These are phyloP conservation scores for Blastobasis adustella DNA, from an alignment of 2,888 invertebrate genomes.

Conservation along the genomic window DNA sequence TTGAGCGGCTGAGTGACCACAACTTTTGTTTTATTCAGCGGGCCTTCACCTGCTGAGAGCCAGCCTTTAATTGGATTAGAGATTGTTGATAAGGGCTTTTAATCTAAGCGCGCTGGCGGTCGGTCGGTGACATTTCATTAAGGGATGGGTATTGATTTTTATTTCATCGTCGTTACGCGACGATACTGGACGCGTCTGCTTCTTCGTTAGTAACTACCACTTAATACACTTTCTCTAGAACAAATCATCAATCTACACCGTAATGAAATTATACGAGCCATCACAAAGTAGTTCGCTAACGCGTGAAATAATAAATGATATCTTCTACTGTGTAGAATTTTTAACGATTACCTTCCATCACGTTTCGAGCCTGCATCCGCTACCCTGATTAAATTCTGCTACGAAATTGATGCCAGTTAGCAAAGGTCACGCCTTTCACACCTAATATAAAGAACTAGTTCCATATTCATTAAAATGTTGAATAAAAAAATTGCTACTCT, in stretches of 20 bases:
- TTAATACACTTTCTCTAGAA: conserved; percentile 3
- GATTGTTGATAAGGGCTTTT: conserved; percentile 64
- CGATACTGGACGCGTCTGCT: conserved; percentile 22
- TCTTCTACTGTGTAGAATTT: conserved; percentile 14
- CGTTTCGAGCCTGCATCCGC: conserved; percentile 23
- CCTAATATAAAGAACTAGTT: conserved; percentile 30
- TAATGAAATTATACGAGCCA: conserved; percentile 24
- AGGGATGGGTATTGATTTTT: conserved; percentile 50
- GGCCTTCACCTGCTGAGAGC: conserved; percentile 53
- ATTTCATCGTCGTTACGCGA: conserved; percentile 12
- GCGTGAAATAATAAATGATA: conserved; percentile 28
- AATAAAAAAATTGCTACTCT: conserved; percentile 15
- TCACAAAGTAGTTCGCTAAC: conserved; percentile 18
- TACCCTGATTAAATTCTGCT: conserved; percentile 32
- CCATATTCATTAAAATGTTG: conserved; percentile 17
- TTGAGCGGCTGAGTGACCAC: conserved; percentile 28
- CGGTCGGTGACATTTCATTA: conserved; percentile 54
- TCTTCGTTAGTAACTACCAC: not conserved
- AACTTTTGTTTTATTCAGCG: conserved; percentile 65
- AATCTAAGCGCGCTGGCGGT: conserved; percentile 39
- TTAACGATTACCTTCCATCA: conserved; percentile 19
- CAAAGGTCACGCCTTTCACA: conserved; percentile 44
- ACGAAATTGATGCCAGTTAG: conserved; percentile 30
- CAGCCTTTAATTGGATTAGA: conserved; percentile 65
- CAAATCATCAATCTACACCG: conserved; percentile 17